These are phyloP conservation scores for Tryphoninae sp. DNA, from an alignment of 2,888 invertebrate genomes.

Conservation along the genomic window DNA sequence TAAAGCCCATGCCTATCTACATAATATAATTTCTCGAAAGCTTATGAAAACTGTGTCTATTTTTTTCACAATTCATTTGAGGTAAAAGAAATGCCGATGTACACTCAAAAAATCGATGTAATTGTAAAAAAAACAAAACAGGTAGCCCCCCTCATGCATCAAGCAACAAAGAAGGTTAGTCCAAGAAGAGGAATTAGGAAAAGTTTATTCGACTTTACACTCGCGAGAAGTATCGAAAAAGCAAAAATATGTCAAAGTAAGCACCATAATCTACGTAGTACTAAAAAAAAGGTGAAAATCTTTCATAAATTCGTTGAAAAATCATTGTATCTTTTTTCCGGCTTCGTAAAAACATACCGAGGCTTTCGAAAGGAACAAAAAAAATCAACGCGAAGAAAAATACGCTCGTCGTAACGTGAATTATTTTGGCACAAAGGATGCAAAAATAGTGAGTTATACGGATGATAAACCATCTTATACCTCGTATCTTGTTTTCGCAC, in stretches of 20 bases:
- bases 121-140: conserved; percentile 18
- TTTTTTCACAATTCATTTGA: neutral
- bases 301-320: neutral
- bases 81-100: conserved; percentile 5
- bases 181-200: neutral
- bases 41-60: neutral
- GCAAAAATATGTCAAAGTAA: neutral
- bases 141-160: neutral
- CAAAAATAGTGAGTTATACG: neutral
- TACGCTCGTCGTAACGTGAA: neutral
- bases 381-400: conserved; percentile 10
- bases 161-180: conserved; percentile 15
- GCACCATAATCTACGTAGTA: neutral
- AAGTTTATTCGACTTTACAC: neutral
- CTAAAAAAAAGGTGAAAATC: neutral
- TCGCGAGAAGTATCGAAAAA: neutral
- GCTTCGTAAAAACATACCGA: conserved; percentile 26
- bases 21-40: neutral
- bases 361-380: conserved; percentile 11
- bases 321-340: conserved; percentile 35
- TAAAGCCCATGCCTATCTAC: conserved; percentile 3
- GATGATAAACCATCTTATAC: conserved; percentile 46
- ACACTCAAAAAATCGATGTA: neutral
- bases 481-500: conserved; percentile 67
- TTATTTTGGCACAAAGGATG: neutral